Conservation (phyloP, 2,888 invertebrate species). For the Branchipolynoe longqiensis region DNA sequence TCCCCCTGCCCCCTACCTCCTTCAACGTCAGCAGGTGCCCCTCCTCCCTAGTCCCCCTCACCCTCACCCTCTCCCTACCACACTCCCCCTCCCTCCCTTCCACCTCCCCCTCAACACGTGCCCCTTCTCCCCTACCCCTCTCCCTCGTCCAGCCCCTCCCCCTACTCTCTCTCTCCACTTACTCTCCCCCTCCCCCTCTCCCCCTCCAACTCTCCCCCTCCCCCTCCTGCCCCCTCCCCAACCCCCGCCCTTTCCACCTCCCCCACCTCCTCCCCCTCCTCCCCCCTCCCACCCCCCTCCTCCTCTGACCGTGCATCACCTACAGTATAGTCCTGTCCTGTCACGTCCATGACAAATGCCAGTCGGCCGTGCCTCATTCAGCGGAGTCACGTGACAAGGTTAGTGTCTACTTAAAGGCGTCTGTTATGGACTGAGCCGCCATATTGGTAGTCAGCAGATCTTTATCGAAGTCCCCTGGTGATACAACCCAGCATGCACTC, state of each 20-base stretch:
- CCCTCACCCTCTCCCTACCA: background rate
- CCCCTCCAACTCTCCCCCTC: background rate
- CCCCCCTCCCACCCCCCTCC: too few species aligned
- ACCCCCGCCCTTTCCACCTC: background rate
- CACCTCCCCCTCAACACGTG: background rate
- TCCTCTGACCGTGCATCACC: too few species aligned
- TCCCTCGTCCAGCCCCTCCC: background rate
- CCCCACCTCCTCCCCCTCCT: background rate
- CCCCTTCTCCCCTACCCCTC: background rate
- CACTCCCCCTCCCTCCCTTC: background rate
- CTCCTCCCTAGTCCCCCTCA: background rate
- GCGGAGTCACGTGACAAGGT: too few species aligned
- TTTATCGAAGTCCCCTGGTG: too few species aligned
- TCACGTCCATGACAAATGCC: too few species aligned
- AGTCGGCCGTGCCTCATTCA: too few species aligned
- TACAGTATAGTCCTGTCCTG: too few species aligned
- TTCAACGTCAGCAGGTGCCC: background rate
- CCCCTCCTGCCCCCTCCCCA: background rate
- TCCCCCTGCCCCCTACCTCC: background rate
- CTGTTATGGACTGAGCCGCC: too few species aligned
- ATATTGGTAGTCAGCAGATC: too few species aligned
- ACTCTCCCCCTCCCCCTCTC: background rate
- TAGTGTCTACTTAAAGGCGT: too few species aligned
- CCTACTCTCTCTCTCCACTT: background rate
- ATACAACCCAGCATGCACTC: too few species aligned